Base-by-base conservation (phyloP, 1,140 invertebrate species). In the Teleopsis dalmanni region DNA sequence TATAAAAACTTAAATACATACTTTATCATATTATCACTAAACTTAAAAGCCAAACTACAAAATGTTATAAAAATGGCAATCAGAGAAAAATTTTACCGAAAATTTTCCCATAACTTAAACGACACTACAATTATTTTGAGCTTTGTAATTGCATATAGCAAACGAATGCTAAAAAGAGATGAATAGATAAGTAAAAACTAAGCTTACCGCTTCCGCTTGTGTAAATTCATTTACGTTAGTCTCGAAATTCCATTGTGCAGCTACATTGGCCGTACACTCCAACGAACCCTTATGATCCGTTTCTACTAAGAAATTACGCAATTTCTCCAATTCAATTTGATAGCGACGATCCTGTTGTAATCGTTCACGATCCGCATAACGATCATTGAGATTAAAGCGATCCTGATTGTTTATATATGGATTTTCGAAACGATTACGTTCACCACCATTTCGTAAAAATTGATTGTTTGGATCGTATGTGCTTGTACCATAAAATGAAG, bases 161-260 rank as follows among this genome's bases (percentile, higher is more conserved):
- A n/a, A n/a, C n/a, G n/a, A n/a, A n/a, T n/a, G n/a, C n/a, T n/a
- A n/a, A n/a, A n/a, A n/a, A n/a, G n/a, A n/a, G n/a, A n/a, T n/a
- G n/a, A n/a, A n/a, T n/a, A n/a, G n/a, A n/a, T n/a, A n/a, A n/a
- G n/a, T n/a, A n/a, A n/a, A n/a, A n/a, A n/a, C n/a, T n/a, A n/a
- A n/a, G 82, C 84, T 85, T 70, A 91, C 88, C 68, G 88, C 88
- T 67, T 83, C 80, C 50, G 85, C 71, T 71, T 90, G 87, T 1
- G 85, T 88, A 43, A 75, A 79, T 65, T 87, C 84, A 63, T 88
- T 90, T 5, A 91, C 84, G 64, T 91, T 84, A 1, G 88, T 91
- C 71, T 91, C 87, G 65, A 88, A 91, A 61, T 84, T 81, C 88
- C 88, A 91, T 57, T 90, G 87, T 1, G 87, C 84, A 1, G 79